A percentile compares a stretch with the other conserved stretches of the same genome.
Evolutionary conservation across 2,113 vertebrate species (phyloP).

Genomic region (Serilophus lunatus): DNA sequence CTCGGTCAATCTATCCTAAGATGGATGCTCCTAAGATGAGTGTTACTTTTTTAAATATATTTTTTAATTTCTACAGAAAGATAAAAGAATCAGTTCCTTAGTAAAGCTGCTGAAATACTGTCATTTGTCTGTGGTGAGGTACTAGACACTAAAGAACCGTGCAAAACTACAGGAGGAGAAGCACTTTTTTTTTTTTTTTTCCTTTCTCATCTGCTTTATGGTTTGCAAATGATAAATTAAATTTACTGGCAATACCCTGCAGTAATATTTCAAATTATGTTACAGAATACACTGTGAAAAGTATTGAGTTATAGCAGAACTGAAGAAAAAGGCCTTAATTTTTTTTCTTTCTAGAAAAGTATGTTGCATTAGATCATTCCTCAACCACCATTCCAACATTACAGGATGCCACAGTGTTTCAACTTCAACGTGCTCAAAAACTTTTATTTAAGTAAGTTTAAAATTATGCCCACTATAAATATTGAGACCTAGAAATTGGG

Average conservation of each 20-base stretch:
- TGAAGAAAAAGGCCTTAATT: background rate
- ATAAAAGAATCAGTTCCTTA: background rate
- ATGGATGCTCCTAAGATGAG: background rate
- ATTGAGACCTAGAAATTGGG: background rate
- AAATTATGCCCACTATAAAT: background rate
- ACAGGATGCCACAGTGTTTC: background rate
- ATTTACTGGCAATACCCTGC: background rate
- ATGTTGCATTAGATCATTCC: background rate
- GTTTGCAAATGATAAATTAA: conserved; percentile 54
- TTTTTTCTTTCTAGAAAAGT: background rate
- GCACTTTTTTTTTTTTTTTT: background rate
- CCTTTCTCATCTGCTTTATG: conserved; percentile 24
- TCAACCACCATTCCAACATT: background rate
- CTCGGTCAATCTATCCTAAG: background rate
- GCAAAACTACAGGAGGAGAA: background rate
- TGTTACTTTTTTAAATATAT: background rate
- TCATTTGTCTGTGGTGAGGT: conserved; percentile 6
- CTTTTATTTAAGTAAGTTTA: background rate
- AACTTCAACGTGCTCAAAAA: background rate
- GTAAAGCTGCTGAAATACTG: conserved; percentile 4
- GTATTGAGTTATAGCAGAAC: background rate
- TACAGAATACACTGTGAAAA: background rate
- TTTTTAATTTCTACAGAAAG: conserved; percentile 7
- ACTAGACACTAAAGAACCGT: background rate
- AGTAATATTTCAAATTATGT: conserved; percentile 41